Evolutionary conservation across 2,797 vertebrate species (phyloP).

Genomic region (Ceryle rudis): DNA sequence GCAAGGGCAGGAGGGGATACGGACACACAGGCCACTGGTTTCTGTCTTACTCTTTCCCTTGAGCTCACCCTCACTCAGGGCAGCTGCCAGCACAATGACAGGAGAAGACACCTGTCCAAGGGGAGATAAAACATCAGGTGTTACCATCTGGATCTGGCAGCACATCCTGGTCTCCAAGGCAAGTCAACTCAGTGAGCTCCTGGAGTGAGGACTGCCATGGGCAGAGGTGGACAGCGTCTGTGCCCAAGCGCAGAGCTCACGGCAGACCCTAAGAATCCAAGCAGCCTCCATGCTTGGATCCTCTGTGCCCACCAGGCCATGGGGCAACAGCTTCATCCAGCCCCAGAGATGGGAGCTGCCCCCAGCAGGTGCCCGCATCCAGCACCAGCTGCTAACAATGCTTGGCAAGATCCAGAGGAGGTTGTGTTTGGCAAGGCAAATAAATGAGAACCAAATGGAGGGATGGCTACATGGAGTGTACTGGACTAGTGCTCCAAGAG

Average conservation of each 20-base stretch:
- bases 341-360: not conserved
- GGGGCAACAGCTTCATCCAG: not conserved
- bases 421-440: not conserved
- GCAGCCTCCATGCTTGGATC: not conserved
- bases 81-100: fast-evolving
- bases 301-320: not conserved
- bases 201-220: fast-evolving
- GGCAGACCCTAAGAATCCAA: no score
- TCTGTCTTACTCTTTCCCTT: not conserved
- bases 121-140: not conserved
- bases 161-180: fast-evolving
- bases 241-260: not conserved
- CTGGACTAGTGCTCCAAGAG: not conserved
- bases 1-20: not conserved
- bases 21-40: not conserved
- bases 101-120: not conserved
- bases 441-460: conserved; percentile 57
- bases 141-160: fast-evolving
- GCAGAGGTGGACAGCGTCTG: not conserved
- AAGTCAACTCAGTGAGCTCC: fast-evolving
- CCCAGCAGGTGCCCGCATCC: not conserved
- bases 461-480: conserved; percentile 2
- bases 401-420: not conserved
- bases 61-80: not conserved
- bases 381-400: not conserved